Evolutionary conservation across 2,797 vertebrate species (phyloP).

Genomic region (Mallotus villosus): DNA sequence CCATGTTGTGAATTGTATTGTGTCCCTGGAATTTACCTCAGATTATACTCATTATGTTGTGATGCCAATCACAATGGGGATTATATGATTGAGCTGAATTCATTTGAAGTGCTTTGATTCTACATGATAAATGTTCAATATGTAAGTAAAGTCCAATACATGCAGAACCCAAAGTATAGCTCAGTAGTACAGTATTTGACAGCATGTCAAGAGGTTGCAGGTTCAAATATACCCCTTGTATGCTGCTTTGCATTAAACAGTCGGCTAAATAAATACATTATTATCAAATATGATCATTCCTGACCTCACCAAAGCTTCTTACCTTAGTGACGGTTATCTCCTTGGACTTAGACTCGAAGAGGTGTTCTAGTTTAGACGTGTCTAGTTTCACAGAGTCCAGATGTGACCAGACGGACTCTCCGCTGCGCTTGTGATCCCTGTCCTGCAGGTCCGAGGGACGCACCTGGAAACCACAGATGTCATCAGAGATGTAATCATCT

Average conservation of each 20-base stretch:
- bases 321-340: constrained; percentile 95
- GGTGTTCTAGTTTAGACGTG: constrained; percentile 90
- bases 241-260: too few species aligned
- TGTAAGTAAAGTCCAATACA: neutral
- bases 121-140: neutral
- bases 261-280: too few species aligned
- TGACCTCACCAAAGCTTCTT: constrained; percentile 34
- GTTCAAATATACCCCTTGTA: too few species aligned
- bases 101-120: neutral
- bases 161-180: neutral
- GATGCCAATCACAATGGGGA: neutral
- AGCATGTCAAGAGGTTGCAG: too few species aligned
- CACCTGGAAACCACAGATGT: constrained; percentile 60
- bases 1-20: neutral
- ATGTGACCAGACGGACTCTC: constrained; percentile 92
- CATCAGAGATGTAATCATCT: neutral
- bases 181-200: too few species aligned
- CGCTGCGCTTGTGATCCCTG: constrained; percentile 80
- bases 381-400: constrained; percentile 93
- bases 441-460: constrained; percentile 85
- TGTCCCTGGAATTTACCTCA: neutral
- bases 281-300: too few species aligned
- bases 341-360: constrained; percentile 97
- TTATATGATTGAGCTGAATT: neutral
- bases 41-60: neutral